Base-by-base conservation (phyloP, 2,888 invertebrate species). In the Lasioglossum zephyrum region DNA sequence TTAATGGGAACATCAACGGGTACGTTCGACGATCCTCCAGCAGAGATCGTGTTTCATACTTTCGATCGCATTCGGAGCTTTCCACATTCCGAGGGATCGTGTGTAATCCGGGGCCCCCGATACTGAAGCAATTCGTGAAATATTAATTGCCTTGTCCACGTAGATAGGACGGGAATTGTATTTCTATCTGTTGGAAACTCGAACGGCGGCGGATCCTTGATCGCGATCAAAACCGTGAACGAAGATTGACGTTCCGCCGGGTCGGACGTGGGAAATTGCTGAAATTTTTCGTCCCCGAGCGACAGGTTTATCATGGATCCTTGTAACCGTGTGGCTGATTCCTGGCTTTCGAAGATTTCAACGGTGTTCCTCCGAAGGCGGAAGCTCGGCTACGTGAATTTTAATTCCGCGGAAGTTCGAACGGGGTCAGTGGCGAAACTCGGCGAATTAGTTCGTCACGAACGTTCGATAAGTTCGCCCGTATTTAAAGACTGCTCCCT, bases 401-500 rank as follows among this genome's bases (percentile, higher is more conserved):
- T 88, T 81, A 89, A 88, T 88, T 86, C 60, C 79, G 16, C 41
- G 44, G 49, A 86, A 82, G 79, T 86, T 88, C 79, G 79, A 79
- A 88, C 74, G 63, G 69, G 82, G 79, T 84, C 86, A 82, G 69
- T 47, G 44, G 82, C 26, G 72, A 81, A 63, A 77, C 77, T 78
- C 79, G 77, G 57, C 70, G 87, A 84, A 81, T 84, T 87, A 77
- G 84, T 84, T 86, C 81, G 84, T 81, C 86, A 88, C 81, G 88
- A 83, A 70, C 63, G 74, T 86, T 82, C 88, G 82, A 84, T 86
- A 88, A 88, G 74, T 84, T 86, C 77, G 66, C 73, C 11, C 44
- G 69, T 82, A 73, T 66, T 82, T 80, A 82, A 88, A 83, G 72
- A 41, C 70, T n/a, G 70, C 41, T 70, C 11, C 1, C 39, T n/a